Evolutionary conservation across 2,888 invertebrate genomes (phyloP), one percentile per base, ranked within the genome.

Genomic region (Agrypnus murinus): DNA sequence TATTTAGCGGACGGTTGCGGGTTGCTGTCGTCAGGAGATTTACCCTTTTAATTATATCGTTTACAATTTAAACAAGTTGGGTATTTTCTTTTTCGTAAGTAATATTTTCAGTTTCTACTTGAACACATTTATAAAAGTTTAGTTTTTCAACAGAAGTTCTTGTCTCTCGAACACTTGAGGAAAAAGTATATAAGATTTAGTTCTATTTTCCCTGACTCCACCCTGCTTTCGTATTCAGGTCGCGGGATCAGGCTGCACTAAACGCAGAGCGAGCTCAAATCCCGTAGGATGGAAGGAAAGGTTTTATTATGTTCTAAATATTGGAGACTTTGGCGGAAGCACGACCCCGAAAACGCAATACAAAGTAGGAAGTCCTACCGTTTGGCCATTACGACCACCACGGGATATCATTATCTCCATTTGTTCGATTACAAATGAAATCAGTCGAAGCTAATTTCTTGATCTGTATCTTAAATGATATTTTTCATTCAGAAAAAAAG

Each of bases 261-360:
- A 78, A 76, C 75, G 77, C 73, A 71, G 73, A 75, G 74, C 67
- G 69, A 71, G 66, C 72, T 71, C 71, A 74, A 77, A 78, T 80
- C 80, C 79, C 76, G 71, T 71, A 77, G 77, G 76, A 77, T 78
- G 73, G 69, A 73, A 73, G 69, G 72, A 75, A 76, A 73, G 77
- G 75, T 77, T 78, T 79, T 80, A 80, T 80, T 80, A 77, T 80
- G 78, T 77, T 78, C 78, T 79, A 80, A 79, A 80, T 80, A 80
- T 80, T 78, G 79, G 77, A 76, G 78, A 77, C 71, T 76, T 77
- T 63, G 71, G 71, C 60, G 65, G 25, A 70, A 46, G 72, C 62
- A 68, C 66, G 69, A 73, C 65, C 69, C 59, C 60, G 64, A 25
- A 69, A 71, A 65, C 59, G 63, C 25, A 53, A 62, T 64, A 65